phyloP scores from a whole-genome alignment of 2,888 invertebrate species.

The Acrobasis suavella region DNA sequence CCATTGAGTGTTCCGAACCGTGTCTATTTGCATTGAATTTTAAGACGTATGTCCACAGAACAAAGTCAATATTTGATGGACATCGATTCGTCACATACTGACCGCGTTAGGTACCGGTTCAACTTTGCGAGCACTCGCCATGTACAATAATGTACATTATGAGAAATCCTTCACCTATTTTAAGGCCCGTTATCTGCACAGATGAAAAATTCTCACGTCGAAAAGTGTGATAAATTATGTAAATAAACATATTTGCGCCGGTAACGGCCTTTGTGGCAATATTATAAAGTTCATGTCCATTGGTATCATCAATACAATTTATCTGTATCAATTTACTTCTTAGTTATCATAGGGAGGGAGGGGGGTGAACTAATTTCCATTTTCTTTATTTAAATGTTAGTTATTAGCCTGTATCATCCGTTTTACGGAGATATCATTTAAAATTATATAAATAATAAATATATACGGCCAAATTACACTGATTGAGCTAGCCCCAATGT shows the following conservation, averaged over 20 bases:
- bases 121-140: conserved; percentile 7
- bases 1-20: background rate
- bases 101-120: conserved; percentile 1
- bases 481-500: too few relatives aligned
- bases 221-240: background rate
- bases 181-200: conserved; percentile 5
- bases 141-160: background rate
- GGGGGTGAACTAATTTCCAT: too few relatives aligned
- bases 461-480: too few relatives aligned
- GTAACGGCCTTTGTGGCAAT: background rate
- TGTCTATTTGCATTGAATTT: conserved; percentile 1
- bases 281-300: background rate
- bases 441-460: too few relatives aligned
- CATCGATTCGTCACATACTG: background rate
- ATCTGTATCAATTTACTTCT: too few relatives aligned
- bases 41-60: background rate
- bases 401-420: too few relatives aligned
- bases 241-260: conserved; percentile 5
- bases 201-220: background rate
- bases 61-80: background rate
- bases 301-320: too few relatives aligned
- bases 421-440: too few relatives aligned
- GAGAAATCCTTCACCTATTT: conserved; percentile 15
- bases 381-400: too few relatives aligned
- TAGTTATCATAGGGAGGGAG: too few relatives aligned